Conservation (phyloP, 2,113 vertebrate genomes). For the Corythornis vintsioides region DNA sequence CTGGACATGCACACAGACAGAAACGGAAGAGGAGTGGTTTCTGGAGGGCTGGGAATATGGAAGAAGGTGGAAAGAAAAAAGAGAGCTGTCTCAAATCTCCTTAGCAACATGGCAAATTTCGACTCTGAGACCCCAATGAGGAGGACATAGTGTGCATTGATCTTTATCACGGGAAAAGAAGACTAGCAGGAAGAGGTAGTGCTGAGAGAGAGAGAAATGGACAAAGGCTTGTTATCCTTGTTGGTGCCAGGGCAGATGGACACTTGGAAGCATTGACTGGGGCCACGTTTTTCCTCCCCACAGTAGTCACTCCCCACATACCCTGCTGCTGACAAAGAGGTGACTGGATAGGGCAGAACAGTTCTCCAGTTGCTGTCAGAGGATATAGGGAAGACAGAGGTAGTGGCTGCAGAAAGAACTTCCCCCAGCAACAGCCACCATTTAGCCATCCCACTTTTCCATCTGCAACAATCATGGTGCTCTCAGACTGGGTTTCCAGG, state of each 20-base stretch:
- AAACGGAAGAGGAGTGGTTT: no score
- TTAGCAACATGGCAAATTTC: not conserved
- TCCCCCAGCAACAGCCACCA: not conserved
- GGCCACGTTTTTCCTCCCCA: not conserved
- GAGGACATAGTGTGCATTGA: not conserved
- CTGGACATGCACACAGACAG: no score
- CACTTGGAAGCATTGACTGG: not conserved
- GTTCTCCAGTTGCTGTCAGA: not conserved
- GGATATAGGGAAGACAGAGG: not conserved
- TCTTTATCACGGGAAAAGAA: not conserved
- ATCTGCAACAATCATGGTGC: not conserved
- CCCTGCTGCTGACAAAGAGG: not conserved
- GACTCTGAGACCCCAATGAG: not conserved
- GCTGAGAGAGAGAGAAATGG: not conserved
- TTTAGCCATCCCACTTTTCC: not conserved
- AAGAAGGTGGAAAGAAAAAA: not conserved
- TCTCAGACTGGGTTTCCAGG: not conserved
- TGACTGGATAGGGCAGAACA: not conserved
- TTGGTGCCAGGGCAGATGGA: not conserved
- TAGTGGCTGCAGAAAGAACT: rapidly evolving
- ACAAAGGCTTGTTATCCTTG: not conserved
- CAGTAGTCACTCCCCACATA: not conserved
- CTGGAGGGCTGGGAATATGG: no score
- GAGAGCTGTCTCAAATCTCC: not conserved
- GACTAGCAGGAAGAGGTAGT: not conserved